These are phyloP conservation scores for Rambutsinella grinnellia DNA, from an alignment of 2,888 invertebrate genomes.

Conservation along the genomic window DNA sequence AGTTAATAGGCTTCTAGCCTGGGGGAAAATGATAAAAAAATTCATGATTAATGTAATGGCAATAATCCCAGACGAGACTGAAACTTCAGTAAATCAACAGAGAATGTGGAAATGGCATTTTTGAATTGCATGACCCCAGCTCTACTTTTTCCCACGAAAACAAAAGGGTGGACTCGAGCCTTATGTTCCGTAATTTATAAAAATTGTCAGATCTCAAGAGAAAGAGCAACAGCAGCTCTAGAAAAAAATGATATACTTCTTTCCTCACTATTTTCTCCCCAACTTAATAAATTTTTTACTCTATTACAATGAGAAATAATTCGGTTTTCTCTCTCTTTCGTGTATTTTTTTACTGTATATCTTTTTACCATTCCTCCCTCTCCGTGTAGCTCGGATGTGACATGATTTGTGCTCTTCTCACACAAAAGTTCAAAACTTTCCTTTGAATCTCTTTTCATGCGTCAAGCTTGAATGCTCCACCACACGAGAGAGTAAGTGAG, in stretches of 20 bases:
- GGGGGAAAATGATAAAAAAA: not conserved
- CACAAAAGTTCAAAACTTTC: slow-evolving; percentile 38
- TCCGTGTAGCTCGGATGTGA: slow-evolving; percentile 26
- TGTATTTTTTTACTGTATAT: not conserved
- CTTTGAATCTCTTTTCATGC: too few relatives aligned
- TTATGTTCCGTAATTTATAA: too few relatives aligned
- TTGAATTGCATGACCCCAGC: too few relatives aligned
- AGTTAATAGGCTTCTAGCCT: too few relatives aligned
- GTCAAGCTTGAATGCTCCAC: slow-evolving; percentile 2
- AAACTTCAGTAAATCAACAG: too few relatives aligned
- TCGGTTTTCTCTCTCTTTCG: not conserved
- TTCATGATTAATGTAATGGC: too few relatives aligned
- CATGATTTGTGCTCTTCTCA: slow-evolving; percentile 48
- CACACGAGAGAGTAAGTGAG: not conserved
- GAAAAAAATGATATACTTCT: not conserved
- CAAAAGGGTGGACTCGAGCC: too few relatives aligned
- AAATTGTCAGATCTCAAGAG: too few relatives aligned
- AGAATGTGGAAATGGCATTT: too few relatives aligned
- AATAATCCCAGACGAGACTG: too few relatives aligned
- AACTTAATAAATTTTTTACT: not conserved
- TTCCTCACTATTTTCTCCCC: not conserved
- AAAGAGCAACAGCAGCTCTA: not conserved
- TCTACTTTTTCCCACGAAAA: too few relatives aligned
- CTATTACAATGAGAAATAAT: not conserved
- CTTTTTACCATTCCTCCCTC: not conserved